Evolutionary conservation across 2,113 vertebrate genomes (phyloP).

Genomic region (Ictidomys tridecemlineatus): DNA sequence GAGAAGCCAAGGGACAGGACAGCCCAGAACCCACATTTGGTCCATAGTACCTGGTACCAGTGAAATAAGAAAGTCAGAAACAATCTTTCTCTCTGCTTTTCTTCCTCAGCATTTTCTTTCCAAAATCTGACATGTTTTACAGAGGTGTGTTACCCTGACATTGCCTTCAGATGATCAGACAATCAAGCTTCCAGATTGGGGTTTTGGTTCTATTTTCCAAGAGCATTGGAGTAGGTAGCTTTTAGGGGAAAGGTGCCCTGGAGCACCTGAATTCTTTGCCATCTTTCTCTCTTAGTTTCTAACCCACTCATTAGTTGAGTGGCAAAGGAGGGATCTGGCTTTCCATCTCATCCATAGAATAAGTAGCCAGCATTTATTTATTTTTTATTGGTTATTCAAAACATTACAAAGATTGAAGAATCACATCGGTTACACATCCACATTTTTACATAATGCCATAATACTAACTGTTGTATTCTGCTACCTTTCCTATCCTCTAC

Average conservation of each 20-base stretch:
- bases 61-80: neutral
- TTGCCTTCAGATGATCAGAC: neutral
- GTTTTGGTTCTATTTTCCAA: neutral
- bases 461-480: no score
- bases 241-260: neutral
- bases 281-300: neutral
- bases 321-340: neutral
- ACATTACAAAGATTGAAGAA: no score
- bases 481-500: no score
- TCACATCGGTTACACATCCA: no score
- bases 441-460: no score
- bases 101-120: neutral
- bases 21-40: neutral
- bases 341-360: neutral
- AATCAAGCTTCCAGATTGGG: neutral
- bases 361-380: neutral
- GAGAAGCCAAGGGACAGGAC: neutral
- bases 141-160: fast-evolving
- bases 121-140: neutral
- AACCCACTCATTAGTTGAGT: neutral
- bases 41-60: neutral
- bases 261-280: neutral
- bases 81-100: neutral
- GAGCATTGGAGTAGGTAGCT: neutral
- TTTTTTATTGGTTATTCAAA: no score